Percentiles rank a stretch among this genome's conserved stretches.
Evolutionary conservation across 2,113 vertebrate species (phyloP).

Genomic region (Oryzias curvinotus): DNA sequence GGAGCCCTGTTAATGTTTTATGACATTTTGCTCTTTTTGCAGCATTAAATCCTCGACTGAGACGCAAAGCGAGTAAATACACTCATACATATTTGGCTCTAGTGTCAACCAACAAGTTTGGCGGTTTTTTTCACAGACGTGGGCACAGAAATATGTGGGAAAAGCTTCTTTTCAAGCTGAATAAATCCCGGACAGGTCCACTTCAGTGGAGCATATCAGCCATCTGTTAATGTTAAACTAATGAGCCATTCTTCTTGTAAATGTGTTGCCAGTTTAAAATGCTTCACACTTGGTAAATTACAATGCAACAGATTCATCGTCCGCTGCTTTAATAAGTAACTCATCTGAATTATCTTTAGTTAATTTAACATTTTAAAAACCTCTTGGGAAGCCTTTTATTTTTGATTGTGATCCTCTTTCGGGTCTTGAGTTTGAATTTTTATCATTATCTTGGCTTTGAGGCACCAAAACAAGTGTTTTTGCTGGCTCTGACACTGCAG

Average conservation of each 20-base stretch:
- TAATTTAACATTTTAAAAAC: too few relatives aligned
- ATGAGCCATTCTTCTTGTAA: slow-evolving; percentile 72
- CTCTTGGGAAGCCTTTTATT: too few relatives aligned
- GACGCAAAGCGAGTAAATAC: slow-evolving; percentile 42
- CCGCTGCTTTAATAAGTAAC: background rate
- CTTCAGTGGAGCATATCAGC: slow-evolving; percentile 78
- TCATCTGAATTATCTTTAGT: background rate
- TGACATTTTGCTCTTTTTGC: slow-evolving; percentile 45
- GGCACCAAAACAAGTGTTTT: too few relatives aligned
- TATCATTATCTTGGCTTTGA: too few relatives aligned
- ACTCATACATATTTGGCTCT: slow-evolving; percentile 30
- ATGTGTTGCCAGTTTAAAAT: slow-evolving; percentile 60
- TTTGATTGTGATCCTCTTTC: background rate
- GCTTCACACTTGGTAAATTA: slow-evolving; percentile 25
- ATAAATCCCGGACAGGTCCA: slow-evolving; percentile 59
- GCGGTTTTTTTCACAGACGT: slow-evolving; percentile 38
- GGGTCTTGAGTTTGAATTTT: too few relatives aligned
- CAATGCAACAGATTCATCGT: background rate
- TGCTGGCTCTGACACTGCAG: too few relatives aligned
- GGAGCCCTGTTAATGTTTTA: slow-evolving; percentile 17
- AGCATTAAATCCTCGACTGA: slow-evolving; percentile 23
- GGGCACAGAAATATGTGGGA: slow-evolving; percentile 50
- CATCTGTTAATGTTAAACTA: slow-evolving; percentile 82
- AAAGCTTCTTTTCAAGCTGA: slow-evolving; percentile 64
- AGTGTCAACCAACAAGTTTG: slow-evolving; percentile 46